These are phyloP conservation scores for Sphaerophoria taeniata DNA, from an alignment of 2,888 invertebrate species.

Conservation along the genomic window DNA sequence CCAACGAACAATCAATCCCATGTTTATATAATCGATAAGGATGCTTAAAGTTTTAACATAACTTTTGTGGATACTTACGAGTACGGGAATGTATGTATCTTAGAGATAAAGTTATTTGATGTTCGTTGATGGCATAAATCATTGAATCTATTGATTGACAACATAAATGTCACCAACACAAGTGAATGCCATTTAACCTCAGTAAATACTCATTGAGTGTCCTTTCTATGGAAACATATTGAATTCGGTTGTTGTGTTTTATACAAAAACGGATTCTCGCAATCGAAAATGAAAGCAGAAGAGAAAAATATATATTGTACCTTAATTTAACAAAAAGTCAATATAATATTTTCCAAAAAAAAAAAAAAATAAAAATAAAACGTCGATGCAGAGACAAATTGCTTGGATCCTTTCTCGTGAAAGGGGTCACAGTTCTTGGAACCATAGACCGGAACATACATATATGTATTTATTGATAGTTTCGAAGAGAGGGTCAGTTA, in stretches of 20 bases:
- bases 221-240: slow-evolving; percentile 1
- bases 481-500: slow-evolving; percentile 14
- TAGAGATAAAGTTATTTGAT: neutral
- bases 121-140: slow-evolving; percentile 41
- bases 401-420: slow-evolving; percentile 9
- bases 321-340: neutral
- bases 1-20: slow-evolving; percentile 42
- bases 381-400: slow-evolving; percentile 24
- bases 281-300: neutral
- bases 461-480: neutral
- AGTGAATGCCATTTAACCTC: slow-evolving; percentile 64
- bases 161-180: slow-evolving; percentile 57
- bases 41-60: slow-evolving; percentile 14
- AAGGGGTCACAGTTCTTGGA: neutral
- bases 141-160: slow-evolving; percentile 67
- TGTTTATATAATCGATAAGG: slow-evolving; percentile 18
- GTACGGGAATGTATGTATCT: neutral
- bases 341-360: slow-evolving; percentile 7
- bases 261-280: neutral
- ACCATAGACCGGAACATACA: neutral
- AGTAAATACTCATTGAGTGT: slow-evolving; percentile 39
- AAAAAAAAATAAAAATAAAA: slow-evolving; percentile 6
- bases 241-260: neutral
- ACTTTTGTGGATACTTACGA: neutral
- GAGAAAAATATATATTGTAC: neutral